Evolutionary conservation across 2,797 vertebrate species (phyloP), one percentile per base, ranked within the genome.

Genomic region (Holocentrus rufus): DNA sequence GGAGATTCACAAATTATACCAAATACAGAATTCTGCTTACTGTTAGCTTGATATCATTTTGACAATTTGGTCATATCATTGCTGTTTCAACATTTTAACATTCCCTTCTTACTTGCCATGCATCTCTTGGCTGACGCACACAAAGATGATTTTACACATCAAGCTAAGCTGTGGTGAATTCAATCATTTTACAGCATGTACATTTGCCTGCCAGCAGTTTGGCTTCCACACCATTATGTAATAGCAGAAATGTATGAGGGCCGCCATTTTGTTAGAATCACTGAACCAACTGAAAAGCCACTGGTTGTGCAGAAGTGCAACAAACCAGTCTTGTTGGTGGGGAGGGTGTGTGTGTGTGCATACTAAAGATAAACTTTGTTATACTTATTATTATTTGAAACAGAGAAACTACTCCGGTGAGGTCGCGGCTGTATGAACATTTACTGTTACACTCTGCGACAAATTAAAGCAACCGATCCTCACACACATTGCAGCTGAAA

Each of bases 191-290:
- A 27, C 25, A 4, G 25, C 25, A 27, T 27, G 14, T 5, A 13
- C 3, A 30, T 27, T 60, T 22, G 30, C 25, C 30, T 27, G 23
- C 31, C 39, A 31, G 3, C 57, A 55, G 36, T 69, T 23, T 59
- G 10, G 53, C 22, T 50, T 69, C 14, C 23, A 25, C 30, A 9
- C 27, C 22, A 34, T 57, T 39, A 31, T 31, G 47, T 60, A 65
- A 55, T 44, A 50, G 18, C 13, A 20, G 34, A 36, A 36, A 9
- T 56, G 13, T 60, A 36, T 65, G 44, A 15, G 22, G 58, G 25
- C 44, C 58, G 47, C 73, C 73, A 68, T 72, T 76, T 72, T 64
- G 62, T 75, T 64, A 14, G n/a, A 67, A 39, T 34, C 62, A 47
- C 9, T 61, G 23, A 49, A 49, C 8, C 30, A 56, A 31, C 42